Evolutionary conservation across 2,888 invertebrate species (phyloP).

Genomic region (Villa cingulata): DNA sequence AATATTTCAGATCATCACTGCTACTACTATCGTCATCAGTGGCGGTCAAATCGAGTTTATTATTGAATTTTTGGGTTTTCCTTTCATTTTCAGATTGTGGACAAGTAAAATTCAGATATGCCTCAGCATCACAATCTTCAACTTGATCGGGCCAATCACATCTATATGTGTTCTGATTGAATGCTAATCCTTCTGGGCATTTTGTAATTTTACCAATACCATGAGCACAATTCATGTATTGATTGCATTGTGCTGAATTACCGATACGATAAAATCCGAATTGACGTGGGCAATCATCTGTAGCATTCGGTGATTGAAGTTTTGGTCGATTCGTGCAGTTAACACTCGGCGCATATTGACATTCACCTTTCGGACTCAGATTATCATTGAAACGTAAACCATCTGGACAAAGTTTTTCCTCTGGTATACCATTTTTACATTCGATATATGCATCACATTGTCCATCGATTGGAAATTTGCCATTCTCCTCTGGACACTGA

Average conservation of each 20-base stretch:
- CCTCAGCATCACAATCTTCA: slow-evolving; percentile 63
- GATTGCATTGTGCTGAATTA: slow-evolving; percentile 52
- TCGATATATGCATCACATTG: slow-evolving; percentile 65
- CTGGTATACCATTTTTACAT: slow-evolving; percentile 54
- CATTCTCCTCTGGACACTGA: slow-evolving; percentile 51
- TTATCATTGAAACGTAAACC: slow-evolving; percentile 65
- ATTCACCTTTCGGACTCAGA: slow-evolving; percentile 50
- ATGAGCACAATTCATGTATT: slow-evolving; percentile 68
- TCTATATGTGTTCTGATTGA: slow-evolving; percentile 54
- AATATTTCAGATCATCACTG: slow-evolving; percentile 29
- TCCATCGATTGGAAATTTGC: slow-evolving; percentile 48
- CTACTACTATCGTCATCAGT: slow-evolving; percentile 16
- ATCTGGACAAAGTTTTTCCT: slow-evolving; percentile 67
- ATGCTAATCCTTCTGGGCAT: slow-evolving; percentile 76
- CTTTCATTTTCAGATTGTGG: slow-evolving; percentile 34
- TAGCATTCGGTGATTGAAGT: slow-evolving; percentile 44
- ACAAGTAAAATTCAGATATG: slow-evolving; percentile 62
- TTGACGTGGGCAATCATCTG: slow-evolving; percentile 55
- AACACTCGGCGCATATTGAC: slow-evolving; percentile 71
- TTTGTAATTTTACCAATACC: slow-evolving; percentile 57
- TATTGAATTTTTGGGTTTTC: neutral
- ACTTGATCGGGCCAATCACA: slow-evolving; percentile 86
- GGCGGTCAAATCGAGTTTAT: too few species aligned
- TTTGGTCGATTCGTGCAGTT: slow-evolving; percentile 57
- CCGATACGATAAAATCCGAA: slow-evolving; percentile 54